Base-by-base conservation (phyloP, 1,140 invertebrate genomes). In the Pararge aegeria region DNA sequence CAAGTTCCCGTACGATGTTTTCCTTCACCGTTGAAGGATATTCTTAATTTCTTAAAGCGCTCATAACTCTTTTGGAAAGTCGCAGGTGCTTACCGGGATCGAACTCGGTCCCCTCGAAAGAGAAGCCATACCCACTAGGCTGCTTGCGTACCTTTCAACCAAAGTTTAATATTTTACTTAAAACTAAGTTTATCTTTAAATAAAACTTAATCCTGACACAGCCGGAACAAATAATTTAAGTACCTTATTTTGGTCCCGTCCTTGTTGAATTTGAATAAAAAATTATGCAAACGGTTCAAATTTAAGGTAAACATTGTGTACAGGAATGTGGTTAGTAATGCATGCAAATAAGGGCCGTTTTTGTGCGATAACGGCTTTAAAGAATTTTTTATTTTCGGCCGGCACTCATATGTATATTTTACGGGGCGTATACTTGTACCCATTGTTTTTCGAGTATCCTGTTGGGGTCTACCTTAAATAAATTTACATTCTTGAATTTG, bases 181-280 rank as follows among this genome's bases (percentile, higher is more conserved):
- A n/a, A n/a, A n/a, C n/a, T n/a, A n/a, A n/a, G n/a, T n/a, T n/a
- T n/a, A n/a, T n/a, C n/a, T n/a, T n/a, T n/a, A n/a, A n/a, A n/a
- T n/a, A n/a, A n/a, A n/a, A n/a, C n/a, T n/a, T n/a, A n/a, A n/a
- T 54, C 42, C 9, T 61, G 21, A 48, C 30, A 37, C 30, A 29
- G 58, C 19, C 51, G 19, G 49, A 61, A 61, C 44, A 55, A 61
- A 61, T 59, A 53, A 54, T 46, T 49, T 16, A 61, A 40, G 24
- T 24, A 24, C 2, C 54, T 61, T 55, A 54, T 48, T 54, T 50
- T 61, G 38, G 50, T 54, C 58, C 58, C 51, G 19, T 38, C 40
- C 42, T 60, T 54, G 57, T 53, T 38, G 58, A 61, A 61, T 61
- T 50, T 61, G 24, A 61, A 54, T 48, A 54, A 61, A 60, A 60